Evolutionary conservation across 2,888 invertebrate species (phyloP), one percentile per base, ranked within the genome.

Genomic region (Cantharis nigra): DNA sequence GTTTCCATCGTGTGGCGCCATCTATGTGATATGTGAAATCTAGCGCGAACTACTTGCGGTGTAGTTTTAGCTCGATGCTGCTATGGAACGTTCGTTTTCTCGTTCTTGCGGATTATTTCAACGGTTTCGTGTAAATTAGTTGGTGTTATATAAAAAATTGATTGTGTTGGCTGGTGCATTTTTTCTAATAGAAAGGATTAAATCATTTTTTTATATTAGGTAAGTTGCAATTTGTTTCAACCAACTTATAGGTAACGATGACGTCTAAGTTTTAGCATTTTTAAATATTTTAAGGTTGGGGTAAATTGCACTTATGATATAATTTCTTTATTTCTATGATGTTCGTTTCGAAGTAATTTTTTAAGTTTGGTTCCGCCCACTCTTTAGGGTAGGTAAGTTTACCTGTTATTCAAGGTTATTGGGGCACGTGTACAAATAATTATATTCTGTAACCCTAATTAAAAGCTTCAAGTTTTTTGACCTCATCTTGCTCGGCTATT

Each of bases 391-490:
- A 82, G 81, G 80, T 83, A 81, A 83, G 83, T 83, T 79, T 78
- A 83, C 82, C 82, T 82, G 82, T 79, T 79, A 78, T 80, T 80
- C 81, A 84, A 84, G 83, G 83, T 80, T 83, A 78, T 80, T 75
- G 75, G 75, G 81, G 81, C 83, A 84, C 84, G 83, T 84, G 83
- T 84, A 84, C 83, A 83, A 84, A 81, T 83, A 81, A 71, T 65
- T 65, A 33, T 33, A 33, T 33, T 33, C 33, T 33, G 13, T 33
- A 33, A 33, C 33, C 33, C 33, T 33, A 33, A 33, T 33, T 33
- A 33, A 33, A 33, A 33, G 13, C 13, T 33, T n/a, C 33, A 33
- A 33, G 33, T 33, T 33, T 33, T 33, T 33, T 33, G 33, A 33
- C 33, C 33, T 33, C 33, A n/a, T 33, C 33, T 33, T 33, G 33